Evolutionary conservation across 53 echinoderm and acorn worm genomes (phyloP).

Genomic region (Echinometra lucunter): DNA sequence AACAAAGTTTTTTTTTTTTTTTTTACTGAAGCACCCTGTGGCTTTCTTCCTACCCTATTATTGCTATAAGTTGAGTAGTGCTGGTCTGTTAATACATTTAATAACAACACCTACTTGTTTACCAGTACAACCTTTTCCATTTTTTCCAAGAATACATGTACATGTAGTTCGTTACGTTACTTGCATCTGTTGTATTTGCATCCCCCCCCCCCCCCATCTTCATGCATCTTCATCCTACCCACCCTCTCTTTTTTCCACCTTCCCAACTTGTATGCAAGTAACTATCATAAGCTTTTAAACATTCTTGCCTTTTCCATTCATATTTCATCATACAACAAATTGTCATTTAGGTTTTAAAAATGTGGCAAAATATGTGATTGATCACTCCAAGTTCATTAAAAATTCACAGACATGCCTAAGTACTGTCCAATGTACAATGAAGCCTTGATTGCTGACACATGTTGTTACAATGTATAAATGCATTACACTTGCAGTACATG

Average conservation of each 20-base stretch:
- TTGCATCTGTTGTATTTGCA: background rate
- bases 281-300: no score
- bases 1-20: no score
- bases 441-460: no score
- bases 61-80: no score
- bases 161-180: background rate
- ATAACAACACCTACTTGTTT: background rate
- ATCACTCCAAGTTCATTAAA: no score
- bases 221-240: background rate
- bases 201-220: background rate
- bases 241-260: background rate
- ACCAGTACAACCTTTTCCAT: background rate
- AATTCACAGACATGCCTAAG: background rate
- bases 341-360: conserved; percentile 7
- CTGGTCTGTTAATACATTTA: background rate
- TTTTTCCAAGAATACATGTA: no score
- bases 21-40: no score
- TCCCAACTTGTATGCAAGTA: background rate
- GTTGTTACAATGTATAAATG: no score
- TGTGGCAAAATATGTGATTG: no score
- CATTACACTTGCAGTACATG: background rate
- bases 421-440: no score
- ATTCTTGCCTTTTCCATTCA: background rate
- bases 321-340: background rate
- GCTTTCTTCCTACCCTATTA: no score